These are phyloP conservation scores for Sinella curviseta DNA, from an alignment of 1,140 invertebrate genomes.

Conservation along the genomic window DNA sequence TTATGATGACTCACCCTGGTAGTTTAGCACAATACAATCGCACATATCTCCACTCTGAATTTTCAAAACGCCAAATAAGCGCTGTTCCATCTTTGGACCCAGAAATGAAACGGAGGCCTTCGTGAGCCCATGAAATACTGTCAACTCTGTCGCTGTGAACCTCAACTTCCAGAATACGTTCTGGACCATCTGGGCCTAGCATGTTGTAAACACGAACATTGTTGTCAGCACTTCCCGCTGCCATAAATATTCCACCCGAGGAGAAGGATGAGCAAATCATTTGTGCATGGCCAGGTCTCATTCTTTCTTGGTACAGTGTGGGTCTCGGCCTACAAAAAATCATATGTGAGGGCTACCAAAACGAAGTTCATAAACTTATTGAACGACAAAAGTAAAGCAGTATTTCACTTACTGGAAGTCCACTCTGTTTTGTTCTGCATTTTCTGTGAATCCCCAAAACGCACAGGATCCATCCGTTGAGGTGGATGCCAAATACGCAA, in stretches of 20 bases:
- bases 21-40: constrained; percentile 68
- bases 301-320: constrained; percentile 87
- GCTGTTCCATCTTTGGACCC: constrained; percentile 96
- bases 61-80: constrained; percentile 87
- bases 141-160: constrained; percentile 92
- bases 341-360: neutral
- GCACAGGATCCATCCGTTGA: constrained; percentile 94
- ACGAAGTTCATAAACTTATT: constrained; percentile 40
- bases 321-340: constrained; percentile 69
- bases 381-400: neutral
- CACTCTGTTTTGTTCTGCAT: constrained; percentile 58
- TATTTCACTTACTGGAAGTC: constrained; percentile 52
- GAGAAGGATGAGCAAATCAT: constrained; percentile 96
- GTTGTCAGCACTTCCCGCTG: constrained; percentile 91
- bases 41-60: constrained; percentile 81
- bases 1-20: constrained; percentile 60
- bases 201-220: constrained; percentile 88
- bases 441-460: constrained; percentile 82
- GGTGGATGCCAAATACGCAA: constrained; percentile 85
- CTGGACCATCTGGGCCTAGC: constrained; percentile 69
- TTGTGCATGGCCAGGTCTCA: constrained; percentile 88
- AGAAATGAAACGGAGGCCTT: constrained; percentile 81
- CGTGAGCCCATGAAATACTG: constrained; percentile 91
- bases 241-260: constrained; percentile 87
- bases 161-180: constrained; percentile 78